Percentiles rank a stretch among this genome's conserved stretches.
phyloP scores from a whole-genome alignment of 2,888 invertebrate species.

The Pycnomerus fuliginosus region DNA sequence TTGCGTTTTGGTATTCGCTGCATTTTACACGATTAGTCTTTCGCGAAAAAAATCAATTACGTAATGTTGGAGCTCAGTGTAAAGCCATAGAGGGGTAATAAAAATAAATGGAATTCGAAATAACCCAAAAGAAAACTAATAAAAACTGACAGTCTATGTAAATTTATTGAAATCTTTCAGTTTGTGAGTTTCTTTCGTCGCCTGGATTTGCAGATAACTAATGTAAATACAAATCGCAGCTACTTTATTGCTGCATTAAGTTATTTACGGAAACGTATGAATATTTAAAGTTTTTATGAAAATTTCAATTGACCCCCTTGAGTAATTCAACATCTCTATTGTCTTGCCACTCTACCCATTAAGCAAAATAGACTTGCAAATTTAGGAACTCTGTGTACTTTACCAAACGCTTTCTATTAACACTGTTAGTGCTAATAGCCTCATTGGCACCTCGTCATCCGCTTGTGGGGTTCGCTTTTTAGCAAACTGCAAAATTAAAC shows the following conservation, averaged over 20 bases:
- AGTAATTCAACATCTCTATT: too few species aligned
- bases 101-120: slow-evolving; percentile 36
- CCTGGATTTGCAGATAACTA: slow-evolving; percentile 43
- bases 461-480: too few species aligned
- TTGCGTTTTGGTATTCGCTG: slow-evolving; percentile 8
- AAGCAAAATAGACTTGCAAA: slow-evolving; percentile 23
- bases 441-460: too few species aligned
- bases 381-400: slow-evolving; percentile 15
- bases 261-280: slow-evolving; percentile 31
- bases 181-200: slow-evolving; percentile 27
- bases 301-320: too few species aligned
- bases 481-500: too few species aligned
- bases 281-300: slow-evolving; percentile 37
- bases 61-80: slow-evolving; percentile 22
- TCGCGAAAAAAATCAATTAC: slow-evolving; percentile 31
- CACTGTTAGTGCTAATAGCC: too few species aligned
- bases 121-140: slow-evolving; percentile 35
- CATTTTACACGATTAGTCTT: slow-evolving; percentile 3
- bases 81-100: slow-evolving; percentile 28
- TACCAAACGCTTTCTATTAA: too few species aligned
- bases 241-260: slow-evolving; percentile 30
- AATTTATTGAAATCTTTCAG: slow-evolving; percentile 45
- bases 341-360: slow-evolving; percentile 14
- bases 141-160: slow-evolving; percentile 41
- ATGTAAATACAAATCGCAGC: slow-evolving; percentile 45